These are phyloP conservation scores for Nesometra sesokonis DNA, from an alignment of 35 echinoderm and acorn worm genomes.

Conservation along the genomic window DNA sequence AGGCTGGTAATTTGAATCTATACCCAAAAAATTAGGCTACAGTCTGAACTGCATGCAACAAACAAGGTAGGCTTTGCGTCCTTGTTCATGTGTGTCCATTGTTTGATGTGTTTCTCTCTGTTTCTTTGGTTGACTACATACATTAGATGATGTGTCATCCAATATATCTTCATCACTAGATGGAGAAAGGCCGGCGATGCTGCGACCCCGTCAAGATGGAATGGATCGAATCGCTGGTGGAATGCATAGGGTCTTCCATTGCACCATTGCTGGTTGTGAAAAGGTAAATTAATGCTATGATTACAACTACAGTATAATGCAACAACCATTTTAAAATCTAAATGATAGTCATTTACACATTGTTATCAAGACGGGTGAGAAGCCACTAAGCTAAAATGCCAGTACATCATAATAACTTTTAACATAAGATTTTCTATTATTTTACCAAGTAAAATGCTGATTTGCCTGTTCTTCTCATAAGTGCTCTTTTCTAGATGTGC, in stretches of 20 bases:
- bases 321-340: no score
- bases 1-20: no score
- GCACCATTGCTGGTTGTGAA: conserved; percentile 90
- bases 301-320: no score
- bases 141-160: neutral
- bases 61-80: neutral
- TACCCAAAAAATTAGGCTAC: no score
- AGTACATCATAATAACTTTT: no score
- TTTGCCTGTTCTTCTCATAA: no score
- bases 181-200: conserved; percentile 61
- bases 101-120: neutral
- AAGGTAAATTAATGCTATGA: conserved; percentile 39
- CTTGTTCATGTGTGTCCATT: neutral
- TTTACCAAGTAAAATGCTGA: no score
- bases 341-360: no score
- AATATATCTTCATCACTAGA: conserved; percentile 23
- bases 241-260: conserved; percentile 57
- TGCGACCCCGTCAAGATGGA: conserved; percentile 80
- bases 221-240: conserved; percentile 36
- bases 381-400: no score
- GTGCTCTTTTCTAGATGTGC: no score
- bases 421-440: no score
- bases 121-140: neutral
- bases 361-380: no score
- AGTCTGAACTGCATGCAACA: neutral